A percentile compares a stretch with the other conserved stretches of the same genome.
Conservation (phyloP, 2,888 invertebrate species). For the Drosophila melanosoma region DNA sequence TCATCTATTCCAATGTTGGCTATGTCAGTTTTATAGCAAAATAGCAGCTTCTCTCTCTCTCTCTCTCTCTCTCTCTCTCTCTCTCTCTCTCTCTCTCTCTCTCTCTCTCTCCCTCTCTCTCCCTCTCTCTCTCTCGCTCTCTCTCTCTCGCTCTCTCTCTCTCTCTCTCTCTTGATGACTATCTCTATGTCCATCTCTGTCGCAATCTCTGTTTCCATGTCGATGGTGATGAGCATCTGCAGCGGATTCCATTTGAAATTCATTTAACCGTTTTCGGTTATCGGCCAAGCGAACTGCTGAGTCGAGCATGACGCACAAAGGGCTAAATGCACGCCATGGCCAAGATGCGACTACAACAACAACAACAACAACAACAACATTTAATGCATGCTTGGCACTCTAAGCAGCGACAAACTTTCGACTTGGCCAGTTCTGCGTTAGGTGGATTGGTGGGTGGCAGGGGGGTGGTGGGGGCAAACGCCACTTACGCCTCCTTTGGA, state of each 20-base stretch:
- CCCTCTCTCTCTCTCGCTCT: conserved; percentile 1
- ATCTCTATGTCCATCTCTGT: neutral
- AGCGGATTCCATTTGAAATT: conserved; percentile 37
- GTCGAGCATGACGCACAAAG: conserved; percentile 22
- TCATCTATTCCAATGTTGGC: conserved; percentile 26
- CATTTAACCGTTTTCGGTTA: conserved; percentile 62
- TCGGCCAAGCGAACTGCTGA: conserved; percentile 29
- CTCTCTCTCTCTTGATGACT: neutral
- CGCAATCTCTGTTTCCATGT: neutral
- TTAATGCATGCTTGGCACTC: conserved; percentile 66
- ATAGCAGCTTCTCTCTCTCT: conserved; percentile 5
- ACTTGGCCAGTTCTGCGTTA: neutral
- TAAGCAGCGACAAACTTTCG: conserved; percentile 58
- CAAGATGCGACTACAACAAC: conserved; percentile 19
- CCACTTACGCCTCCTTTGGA: conserved; percentile 32
- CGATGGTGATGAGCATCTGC: neutral
- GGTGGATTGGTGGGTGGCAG: neutral
- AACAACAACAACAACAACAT: conserved; percentile 26
- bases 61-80: conserved; percentile 1
- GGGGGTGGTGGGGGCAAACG: neutral
- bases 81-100: conserved; percentile 2
- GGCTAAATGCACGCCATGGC: conserved; percentile 32
- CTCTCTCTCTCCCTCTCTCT: neutral
- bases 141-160: conserved; percentile 2
- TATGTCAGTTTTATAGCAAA: conserved; percentile 49